Percentiles rank a stretch among this genome's conserved stretches.
Evolutionary conservation across 2,113 vertebrate genomes (phyloP).

Genomic region (Elaphurus davidianus): DNA sequence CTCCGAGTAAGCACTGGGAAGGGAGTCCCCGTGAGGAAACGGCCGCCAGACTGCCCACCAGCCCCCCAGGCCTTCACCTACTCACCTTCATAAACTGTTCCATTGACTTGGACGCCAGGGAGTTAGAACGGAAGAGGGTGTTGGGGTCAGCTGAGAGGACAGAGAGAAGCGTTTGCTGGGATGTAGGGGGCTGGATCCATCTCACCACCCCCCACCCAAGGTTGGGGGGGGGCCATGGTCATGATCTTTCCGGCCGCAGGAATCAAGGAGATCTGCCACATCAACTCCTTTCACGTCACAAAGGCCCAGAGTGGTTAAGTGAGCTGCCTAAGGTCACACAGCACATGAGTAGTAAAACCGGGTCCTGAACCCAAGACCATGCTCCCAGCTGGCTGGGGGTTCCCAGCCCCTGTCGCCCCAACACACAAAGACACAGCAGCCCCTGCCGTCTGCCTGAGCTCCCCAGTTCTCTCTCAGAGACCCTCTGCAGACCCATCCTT

Average conservation of each 20-base stretch:
- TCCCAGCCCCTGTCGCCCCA: background rate
- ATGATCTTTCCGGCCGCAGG: background rate
- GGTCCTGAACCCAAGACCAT: background rate
- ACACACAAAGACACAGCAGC: too few relatives aligned
- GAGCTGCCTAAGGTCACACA: background rate
- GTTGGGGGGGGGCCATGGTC: background rate
- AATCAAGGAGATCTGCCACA: background rate
- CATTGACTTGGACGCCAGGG: conserved; percentile 92
- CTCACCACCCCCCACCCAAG: background rate
- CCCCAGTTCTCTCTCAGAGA: background rate
- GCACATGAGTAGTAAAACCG: background rate
- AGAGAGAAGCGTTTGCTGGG: background rate
- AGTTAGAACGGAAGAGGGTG: conserved; percentile 94
- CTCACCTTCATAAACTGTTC: conserved; percentile 88
- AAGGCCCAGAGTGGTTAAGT: background rate
- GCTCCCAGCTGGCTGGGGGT: background rate
- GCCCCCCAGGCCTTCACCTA: fast-evolving
- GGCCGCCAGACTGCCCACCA: fast-evolving
- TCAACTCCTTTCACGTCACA: background rate
- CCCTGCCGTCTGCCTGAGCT: background rate
- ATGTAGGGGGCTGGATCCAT: background rate
- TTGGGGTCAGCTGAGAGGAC: conserved; percentile 89
- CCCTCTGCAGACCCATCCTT: background rate
- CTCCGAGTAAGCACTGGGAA: background rate
- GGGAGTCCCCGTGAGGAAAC: background rate